A percentile compares a stretch with the other conserved stretches of the same genome.
Evolutionary conservation across 37 sponge, comb jelly and placozoan species (phyloP).

Genomic region (Axinella damicornis): DNA sequence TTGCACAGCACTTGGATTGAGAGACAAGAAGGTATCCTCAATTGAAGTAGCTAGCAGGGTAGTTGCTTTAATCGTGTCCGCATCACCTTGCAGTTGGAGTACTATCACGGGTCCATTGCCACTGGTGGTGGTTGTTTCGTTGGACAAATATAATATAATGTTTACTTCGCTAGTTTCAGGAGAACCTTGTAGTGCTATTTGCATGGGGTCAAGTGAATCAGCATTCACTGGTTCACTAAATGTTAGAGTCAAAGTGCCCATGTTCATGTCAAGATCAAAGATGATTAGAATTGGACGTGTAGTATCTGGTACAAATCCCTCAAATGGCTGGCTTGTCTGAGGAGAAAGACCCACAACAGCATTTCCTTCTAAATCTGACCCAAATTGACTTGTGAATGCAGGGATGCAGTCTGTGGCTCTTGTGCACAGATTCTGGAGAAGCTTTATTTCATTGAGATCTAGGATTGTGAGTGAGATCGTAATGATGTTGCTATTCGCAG

Average conservation of each 20-base stretch:
- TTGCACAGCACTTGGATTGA: slow-evolving; percentile 4
- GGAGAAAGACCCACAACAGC: slow-evolving; percentile 32
- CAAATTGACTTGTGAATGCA: slow-evolving; percentile 41
- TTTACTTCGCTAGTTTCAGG: background rate
- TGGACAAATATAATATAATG: background rate
- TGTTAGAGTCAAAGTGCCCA: slow-evolving; percentile 55
- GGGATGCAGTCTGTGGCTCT: slow-evolving; percentile 75
- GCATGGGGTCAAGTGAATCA: slow-evolving; percentile 38
- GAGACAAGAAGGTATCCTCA: slow-evolving; percentile 48
- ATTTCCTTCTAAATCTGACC: slow-evolving; percentile 38
- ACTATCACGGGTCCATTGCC: slow-evolving; percentile 30
- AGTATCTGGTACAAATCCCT: slow-evolving; percentile 51
- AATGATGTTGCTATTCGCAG: slow-evolving; percentile 36
- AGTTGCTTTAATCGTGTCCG: slow-evolving; percentile 47
- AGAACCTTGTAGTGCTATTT: slow-evolving; percentile 58
- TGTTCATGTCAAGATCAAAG: slow-evolving; percentile 70
- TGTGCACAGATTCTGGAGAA: slow-evolving; percentile 60
- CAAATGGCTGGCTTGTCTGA: slow-evolving; percentile 6
- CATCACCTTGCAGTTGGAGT: slow-evolving; percentile 49
- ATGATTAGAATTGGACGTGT: slow-evolving; percentile 53
- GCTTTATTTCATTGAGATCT: slow-evolving; percentile 84
- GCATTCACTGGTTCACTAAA: slow-evolving; percentile 82
- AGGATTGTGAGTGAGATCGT: slow-evolving; percentile 28
- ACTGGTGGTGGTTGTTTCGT: background rate
- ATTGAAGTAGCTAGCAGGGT: slow-evolving; percentile 42